Conservation (phyloP, 1,140 invertebrate species). For the Babylonia areolata region DNA sequence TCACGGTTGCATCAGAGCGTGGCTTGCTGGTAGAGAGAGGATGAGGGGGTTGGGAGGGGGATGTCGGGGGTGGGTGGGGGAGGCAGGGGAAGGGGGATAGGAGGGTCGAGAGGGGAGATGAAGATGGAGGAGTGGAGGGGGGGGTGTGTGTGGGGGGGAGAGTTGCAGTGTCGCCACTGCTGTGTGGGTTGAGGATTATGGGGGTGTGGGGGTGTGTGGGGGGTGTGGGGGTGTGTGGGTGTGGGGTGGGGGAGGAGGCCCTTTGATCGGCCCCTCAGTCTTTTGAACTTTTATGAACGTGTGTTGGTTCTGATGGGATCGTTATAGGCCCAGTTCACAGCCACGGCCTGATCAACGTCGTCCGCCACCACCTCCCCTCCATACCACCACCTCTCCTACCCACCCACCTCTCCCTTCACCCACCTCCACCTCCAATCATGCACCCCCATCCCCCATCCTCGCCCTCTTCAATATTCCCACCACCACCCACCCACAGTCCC, state of each 20-base stretch:
- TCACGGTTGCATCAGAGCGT: neutral
- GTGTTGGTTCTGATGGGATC: slow-evolving; percentile 7
- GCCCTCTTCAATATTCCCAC: too few relatives aligned
- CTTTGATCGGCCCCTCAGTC: neutral
- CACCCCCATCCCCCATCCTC: neutral
- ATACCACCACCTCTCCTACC: neutral
- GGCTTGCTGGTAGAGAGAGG: neutral
- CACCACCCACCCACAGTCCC: too few relatives aligned
- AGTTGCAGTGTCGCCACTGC: neutral
- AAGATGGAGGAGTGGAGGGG: neutral
- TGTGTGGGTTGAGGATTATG: neutral
- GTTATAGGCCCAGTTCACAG: neutral
- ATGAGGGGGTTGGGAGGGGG: neutral
- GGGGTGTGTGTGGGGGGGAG: neutral
- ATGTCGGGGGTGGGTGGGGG: neutral
- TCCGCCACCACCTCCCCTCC: neutral
- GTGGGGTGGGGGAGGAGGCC: neutral
- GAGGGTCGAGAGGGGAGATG: too few relatives aligned
- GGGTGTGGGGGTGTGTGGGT: too few relatives aligned
- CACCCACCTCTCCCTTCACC: neutral
- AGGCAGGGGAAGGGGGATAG: neutral
- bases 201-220: neutral
- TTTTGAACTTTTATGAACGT: slow-evolving; percentile 15
- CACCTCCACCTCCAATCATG: neutral
- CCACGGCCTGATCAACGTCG: neutral